A percentile compares a stretch with the other conserved stretches of the same genome.
Conservation (phyloP, 1,140 invertebrate species). For the Drosophila teissieri region DNA sequence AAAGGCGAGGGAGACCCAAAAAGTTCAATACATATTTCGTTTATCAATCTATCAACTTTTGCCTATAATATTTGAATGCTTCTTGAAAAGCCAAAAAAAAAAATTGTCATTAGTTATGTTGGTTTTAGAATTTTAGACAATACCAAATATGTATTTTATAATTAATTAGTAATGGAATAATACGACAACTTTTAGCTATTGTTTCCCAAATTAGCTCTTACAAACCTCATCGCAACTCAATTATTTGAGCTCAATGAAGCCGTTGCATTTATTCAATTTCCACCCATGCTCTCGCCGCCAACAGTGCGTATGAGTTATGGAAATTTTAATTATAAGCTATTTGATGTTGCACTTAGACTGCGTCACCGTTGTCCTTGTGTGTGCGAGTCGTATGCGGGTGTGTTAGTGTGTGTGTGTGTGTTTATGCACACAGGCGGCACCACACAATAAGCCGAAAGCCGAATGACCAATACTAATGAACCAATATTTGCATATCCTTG, state of each 20-base stretch:
- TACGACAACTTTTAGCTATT: neutral
- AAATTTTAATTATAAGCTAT: slow-evolving; percentile 62
- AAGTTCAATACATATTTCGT: neutral
- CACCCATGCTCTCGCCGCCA: slow-evolving; percentile 8
- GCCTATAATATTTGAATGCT: too few species aligned
- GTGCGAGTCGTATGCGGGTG: too few species aligned
- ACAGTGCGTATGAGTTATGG: slow-evolving; percentile 55
- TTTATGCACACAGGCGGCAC: slow-evolving; percentile 17
- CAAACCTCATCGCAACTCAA: neutral
- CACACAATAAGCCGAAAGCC: slow-evolving; percentile 56
- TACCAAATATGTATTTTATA: neutral
- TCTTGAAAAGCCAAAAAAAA: too few species aligned
- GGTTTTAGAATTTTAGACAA: too few species aligned
- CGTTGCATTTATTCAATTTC: slow-evolving; percentile 26
- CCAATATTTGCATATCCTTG: slow-evolving; percentile 58
- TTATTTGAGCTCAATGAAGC: slow-evolving; percentile 10
- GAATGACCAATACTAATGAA: slow-evolving; percentile 61
- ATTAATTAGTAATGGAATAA: neutral
- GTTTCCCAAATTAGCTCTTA: neutral
- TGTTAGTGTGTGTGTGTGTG: slow-evolving; percentile 6
- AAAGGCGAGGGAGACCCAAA: slow-evolving; percentile 19
- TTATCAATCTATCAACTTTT: too few species aligned
- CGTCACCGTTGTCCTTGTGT: slow-evolving; percentile 50
- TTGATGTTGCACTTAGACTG: slow-evolving; percentile 62
- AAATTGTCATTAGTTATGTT: neutral